A percentile compares a stretch with the other conserved stretches of the same genome.
These are phyloP conservation scores for Chouioia cunea DNA, from an alignment of 2,888 invertebrate genomes.

Conservation along the genomic window DNA sequence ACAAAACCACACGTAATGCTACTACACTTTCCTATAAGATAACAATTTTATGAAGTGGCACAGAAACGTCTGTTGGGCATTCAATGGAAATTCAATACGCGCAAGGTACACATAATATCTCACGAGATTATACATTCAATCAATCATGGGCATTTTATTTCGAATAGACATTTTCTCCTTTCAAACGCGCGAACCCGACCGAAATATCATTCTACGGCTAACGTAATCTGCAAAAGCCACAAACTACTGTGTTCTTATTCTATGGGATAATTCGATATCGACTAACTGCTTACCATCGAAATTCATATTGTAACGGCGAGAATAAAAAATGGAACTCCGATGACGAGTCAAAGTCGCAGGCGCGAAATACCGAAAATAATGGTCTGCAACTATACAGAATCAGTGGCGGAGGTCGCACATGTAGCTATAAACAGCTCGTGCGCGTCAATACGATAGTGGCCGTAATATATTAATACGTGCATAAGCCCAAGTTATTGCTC, in stretches of 20 bases:
- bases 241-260: no score
- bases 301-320: no score
- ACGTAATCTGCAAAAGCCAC: no score
- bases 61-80: neutral
- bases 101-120: neutral
- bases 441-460: constrained; percentile 4
- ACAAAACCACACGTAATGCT: neutral
- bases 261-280: no score
- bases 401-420: no score
- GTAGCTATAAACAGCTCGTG: constrained; percentile 11
- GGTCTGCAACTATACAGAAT: no score
- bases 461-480: constrained; percentile 20
- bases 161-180: neutral
- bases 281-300: no score
- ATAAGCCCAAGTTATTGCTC: constrained; percentile 33
- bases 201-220: no score
- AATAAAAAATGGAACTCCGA: no score
- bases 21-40: neutral
- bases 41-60: constrained; percentile 12
- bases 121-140: neutral
- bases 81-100: neutral
- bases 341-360: no score
- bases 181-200: neutral
- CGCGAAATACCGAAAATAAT: no score
- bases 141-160: constrained; percentile 1